phyloP scores from a whole-genome alignment of 2,113 vertebrate genomes.

The Notarius quadriscutis region DNA sequence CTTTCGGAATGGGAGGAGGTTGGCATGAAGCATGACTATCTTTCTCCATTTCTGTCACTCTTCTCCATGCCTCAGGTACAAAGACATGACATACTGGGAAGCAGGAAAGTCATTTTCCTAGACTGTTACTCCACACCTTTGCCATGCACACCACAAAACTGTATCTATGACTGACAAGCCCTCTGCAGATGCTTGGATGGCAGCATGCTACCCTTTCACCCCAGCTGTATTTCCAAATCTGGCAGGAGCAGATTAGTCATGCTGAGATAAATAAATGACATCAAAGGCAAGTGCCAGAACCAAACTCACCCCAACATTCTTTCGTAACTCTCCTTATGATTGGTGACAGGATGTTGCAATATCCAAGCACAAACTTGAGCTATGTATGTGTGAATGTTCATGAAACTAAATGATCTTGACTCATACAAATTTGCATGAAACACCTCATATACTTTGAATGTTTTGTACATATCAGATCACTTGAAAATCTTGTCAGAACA shows the following conservation, averaged over 20 bases:
- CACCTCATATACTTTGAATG: background rate
- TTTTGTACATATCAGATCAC: background rate
- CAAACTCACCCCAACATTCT: constrained; percentile 32
- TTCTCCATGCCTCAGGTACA: constrained; percentile 56
- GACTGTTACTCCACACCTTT: constrained; percentile 59
- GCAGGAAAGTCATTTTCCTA: constrained; percentile 68
- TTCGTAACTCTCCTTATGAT: background rate
- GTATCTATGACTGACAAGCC: constrained; percentile 39
- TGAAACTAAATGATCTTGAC: background rate
- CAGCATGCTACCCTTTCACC: constrained; percentile 30
- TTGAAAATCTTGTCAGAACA: background rate
- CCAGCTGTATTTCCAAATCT: constrained; percentile 45
- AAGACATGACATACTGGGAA: constrained; percentile 56
- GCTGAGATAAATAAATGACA: constrained; percentile 46
- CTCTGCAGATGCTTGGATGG: constrained; percentile 54
- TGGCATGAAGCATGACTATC: constrained; percentile 40
- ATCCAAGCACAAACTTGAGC: background rate
- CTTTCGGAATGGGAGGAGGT: constrained; percentile 48
- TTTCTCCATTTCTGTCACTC: constrained; percentile 59
- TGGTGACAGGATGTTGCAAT: background rate
- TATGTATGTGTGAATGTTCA: constrained; percentile 9
- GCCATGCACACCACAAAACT: constrained; percentile 62
- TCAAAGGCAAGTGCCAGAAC: constrained; percentile 53
- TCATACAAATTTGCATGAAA: background rate
- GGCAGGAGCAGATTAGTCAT: constrained; percentile 47